Base-by-base conservation (phyloP, 2,797 vertebrate genomes). In the Denticeps clupeoides region DNA sequence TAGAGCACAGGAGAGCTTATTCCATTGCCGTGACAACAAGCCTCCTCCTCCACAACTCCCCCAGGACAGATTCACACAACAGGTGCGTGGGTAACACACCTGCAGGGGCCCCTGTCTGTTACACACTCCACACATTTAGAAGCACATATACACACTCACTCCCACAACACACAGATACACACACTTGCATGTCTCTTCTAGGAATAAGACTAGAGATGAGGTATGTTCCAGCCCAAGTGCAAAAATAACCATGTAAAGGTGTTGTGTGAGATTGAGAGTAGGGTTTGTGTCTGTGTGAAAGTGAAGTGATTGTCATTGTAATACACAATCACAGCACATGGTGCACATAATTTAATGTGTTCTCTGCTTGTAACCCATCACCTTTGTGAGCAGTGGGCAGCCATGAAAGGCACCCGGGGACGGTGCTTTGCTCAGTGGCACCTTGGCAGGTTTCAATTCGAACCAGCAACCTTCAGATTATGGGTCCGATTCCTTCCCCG, bases 221-320 rank as follows among this genome's bases (percentile, higher is more conserved):
- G 80, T 66, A 80, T 79, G 84, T 81, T 83, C 81, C 80, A 81
- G n/a, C n/a, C n/a, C n/a, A n/a, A n/a, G n/a, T n/a, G n/a, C n/a
- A n/a, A n/a, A n/a, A n/a, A n/a, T n/a, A n/a, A 77, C 82, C 78
- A 80, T 75, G 51, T 74, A 40, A 69, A 22, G 64, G 60, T 46
- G 63, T 53, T 63, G 71, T 62, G 72, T 73, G 64, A 65, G 64
- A 38, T 45, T n/a, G 15, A 45, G 11, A 40, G 22, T 37, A 35
- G 19, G 53, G 15, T 46, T 18, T 15, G 16, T 50, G 46, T 45
- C 45, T 51, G 47, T 65, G 68, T 11, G 63, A n/a, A n/a, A n/a
- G n/a, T n/a, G n/a, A n/a, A n/a, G n/a, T n/a, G n/a, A n/a, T n/a
- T n/a, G n/a, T n/a, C n/a, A n/a, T n/a, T n/a, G n/a, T n/a, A n/a